Evolutionary conservation across 2,888 invertebrate genomes (phyloP), one percentile per base, ranked within the genome.

Genomic region (Cotesia congregata): DNA sequence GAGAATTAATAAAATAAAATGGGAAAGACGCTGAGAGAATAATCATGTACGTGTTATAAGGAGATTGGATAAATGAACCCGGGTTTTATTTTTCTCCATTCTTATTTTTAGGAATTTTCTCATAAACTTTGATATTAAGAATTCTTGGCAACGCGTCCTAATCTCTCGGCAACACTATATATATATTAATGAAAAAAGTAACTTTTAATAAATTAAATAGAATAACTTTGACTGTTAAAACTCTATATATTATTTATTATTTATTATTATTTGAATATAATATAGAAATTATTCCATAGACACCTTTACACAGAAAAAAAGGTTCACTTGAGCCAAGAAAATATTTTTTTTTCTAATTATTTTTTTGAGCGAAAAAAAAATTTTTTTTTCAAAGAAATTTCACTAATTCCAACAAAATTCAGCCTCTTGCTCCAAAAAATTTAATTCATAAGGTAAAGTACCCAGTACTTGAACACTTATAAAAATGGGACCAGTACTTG

Each of bases 11-110:
- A 62, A 72, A 70, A 70, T 70, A 60, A 70, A 70, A 70, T 70
- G 70, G 59, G 59, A 70, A 70, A 59, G n/a, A 70, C 70, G 70
- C 59, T 30, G 70, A 70, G 60, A 70, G 59, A 70, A 70, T 70
- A 50, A 50, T 50, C 50, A 50, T 50, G 50, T 50, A 50, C 50
- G 50, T 50, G 50, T 50, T 50, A 50, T 50, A 50, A 50, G 50
- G 50, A 50, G 50, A 50, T 50, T 50, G 50, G 50, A 50, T 50
- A 50, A 50, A 50, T 50, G 50, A 50, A 50, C 50, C 50, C 50
- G 50, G 9, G 9, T 50, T 50, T 50, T 50, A 50, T 50, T 50
- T 50, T 50, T 12, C 12, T 50, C 50, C 50, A 7, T 50, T 50
- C 50, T 50, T 12, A 50, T 50, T 50, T 50, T 50, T 50, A 12